phyloP scores from a whole-genome alignment of 2,888 invertebrate genomes.

The Lutraria lutraria region DNA sequence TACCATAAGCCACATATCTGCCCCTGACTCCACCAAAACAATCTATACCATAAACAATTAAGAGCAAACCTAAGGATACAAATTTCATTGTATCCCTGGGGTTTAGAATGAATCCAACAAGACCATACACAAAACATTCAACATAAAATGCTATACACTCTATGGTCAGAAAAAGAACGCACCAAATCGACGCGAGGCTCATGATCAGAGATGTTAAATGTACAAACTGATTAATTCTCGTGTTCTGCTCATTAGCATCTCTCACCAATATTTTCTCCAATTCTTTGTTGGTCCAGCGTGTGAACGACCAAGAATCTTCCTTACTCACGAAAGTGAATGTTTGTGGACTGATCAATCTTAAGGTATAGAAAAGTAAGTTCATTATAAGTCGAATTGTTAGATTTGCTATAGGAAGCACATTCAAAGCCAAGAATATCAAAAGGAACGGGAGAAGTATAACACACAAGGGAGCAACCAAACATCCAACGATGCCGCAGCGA shows the following conservation, averaged over 20 bases:
- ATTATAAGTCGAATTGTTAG: constrained; percentile 47
- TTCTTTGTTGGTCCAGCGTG: neutral
- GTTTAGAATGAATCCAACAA: constrained; percentile 58
- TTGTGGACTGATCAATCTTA: constrained; percentile 42
- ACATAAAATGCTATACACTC: constrained; percentile 61
- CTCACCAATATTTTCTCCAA: constrained; percentile 43
- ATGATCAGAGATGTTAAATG: constrained; percentile 38
- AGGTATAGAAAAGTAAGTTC: constrained; percentile 47
- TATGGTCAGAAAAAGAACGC: constrained; percentile 38
- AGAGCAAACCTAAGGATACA: constrained; percentile 44
- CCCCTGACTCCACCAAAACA: constrained; percentile 48
- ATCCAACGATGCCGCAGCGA: constrained; percentile 49
- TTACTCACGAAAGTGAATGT: neutral
- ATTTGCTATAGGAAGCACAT: constrained; percentile 45
- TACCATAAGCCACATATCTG: constrained; percentile 42
- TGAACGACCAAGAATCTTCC: neutral
- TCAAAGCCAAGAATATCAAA: constrained; percentile 16
- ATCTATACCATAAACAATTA: constrained; percentile 50
- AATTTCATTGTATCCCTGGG: constrained; percentile 46
- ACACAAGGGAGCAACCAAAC: constrained; percentile 40
- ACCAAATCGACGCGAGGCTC: constrained; percentile 48
- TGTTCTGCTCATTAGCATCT: constrained; percentile 37
- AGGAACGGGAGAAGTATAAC: constrained; percentile 24
- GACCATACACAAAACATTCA: constrained; percentile 55
- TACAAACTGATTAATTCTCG: constrained; percentile 43